These are phyloP conservation scores for Ferdinandea cuprea DNA, from an alignment of 2,888 invertebrate genomes.

Conservation along the genomic window DNA sequence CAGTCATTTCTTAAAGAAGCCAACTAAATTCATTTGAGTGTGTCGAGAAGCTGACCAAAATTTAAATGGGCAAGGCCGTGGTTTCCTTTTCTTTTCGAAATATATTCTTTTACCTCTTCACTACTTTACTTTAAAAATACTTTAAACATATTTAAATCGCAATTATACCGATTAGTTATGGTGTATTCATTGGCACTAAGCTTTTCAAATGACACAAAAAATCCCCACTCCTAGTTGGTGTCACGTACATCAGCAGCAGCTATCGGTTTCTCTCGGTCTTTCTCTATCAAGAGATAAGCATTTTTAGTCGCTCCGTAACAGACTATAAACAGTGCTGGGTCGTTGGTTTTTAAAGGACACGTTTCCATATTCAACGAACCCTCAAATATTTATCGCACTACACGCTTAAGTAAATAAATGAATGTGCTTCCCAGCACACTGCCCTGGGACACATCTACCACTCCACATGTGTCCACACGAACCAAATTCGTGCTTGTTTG, in stretches of 20 bases:
- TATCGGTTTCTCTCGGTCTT: background rate
- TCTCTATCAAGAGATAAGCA: background rate
- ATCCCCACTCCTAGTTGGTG: background rate
- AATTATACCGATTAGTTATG: too few species aligned
- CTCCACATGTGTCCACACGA: background rate
- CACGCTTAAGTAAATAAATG: constrained; percentile 4
- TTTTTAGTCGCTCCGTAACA: background rate
- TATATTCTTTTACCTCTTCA: too few species aligned
- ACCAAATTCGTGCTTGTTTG: background rate
- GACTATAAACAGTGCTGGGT: background rate
- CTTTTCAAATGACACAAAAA: too few species aligned
- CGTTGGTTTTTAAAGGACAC: background rate
- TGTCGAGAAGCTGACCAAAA: too few species aligned
- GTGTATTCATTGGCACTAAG: too few species aligned
- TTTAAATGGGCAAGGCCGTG: too few species aligned
- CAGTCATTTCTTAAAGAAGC: too few species aligned
- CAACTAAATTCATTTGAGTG: too few species aligned
- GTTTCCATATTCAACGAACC: background rate
- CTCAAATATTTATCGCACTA: constrained; percentile 7
- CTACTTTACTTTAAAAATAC: too few species aligned
- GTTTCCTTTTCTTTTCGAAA: too few species aligned
- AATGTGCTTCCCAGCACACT: background rate
- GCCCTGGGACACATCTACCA: background rate
- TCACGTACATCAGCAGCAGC: background rate
- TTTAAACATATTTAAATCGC: too few species aligned